phyloP scores from a whole-genome alignment of 2,797 vertebrate species.

The Pipistrellus pipistrellus region DNA sequence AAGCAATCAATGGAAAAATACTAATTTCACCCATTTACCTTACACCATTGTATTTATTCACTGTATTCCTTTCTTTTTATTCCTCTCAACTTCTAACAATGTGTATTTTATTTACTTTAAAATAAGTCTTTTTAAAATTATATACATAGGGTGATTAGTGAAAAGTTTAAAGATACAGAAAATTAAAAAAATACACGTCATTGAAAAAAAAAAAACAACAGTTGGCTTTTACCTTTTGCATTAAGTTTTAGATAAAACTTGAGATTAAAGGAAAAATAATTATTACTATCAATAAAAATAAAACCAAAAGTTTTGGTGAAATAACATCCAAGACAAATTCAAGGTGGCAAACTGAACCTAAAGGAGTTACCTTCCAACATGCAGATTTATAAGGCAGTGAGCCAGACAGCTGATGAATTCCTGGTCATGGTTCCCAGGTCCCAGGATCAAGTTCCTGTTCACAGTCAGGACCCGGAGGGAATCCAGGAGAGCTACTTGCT shows the following conservation, averaged over 20 bases:
- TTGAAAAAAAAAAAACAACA: neutral
- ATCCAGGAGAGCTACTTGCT: slow-evolving; percentile 98
- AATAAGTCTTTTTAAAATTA: slow-evolving; percentile 31
- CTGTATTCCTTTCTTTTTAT: neutral
- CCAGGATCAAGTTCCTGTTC: slow-evolving; percentile 97
- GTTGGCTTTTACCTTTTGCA: neutral
- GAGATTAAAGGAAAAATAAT: neutral
- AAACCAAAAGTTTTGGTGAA: neutral
- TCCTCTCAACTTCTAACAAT: neutral
- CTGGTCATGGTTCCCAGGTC: slow-evolving; percentile 98
- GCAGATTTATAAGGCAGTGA: slow-evolving; percentile 97
- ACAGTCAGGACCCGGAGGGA: slow-evolving; percentile 96
- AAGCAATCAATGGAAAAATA: slow-evolving; percentile 25
- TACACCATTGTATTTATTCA: neutral
- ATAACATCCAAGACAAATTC: neutral
- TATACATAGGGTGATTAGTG: neutral
- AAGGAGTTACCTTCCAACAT: slow-evolving; percentile 94
- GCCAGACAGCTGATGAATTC: slow-evolving; percentile 98
- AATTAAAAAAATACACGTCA: neutral
- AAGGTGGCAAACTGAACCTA: neutral
- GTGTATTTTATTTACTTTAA: neutral
- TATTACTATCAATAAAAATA: neutral
- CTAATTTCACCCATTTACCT: neutral
- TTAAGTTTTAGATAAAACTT: slow-evolving; percentile 22
- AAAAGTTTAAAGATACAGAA: neutral